Conservation (phyloP, 2,888 invertebrate genomes). For the Oscheius sp. region DNA sequence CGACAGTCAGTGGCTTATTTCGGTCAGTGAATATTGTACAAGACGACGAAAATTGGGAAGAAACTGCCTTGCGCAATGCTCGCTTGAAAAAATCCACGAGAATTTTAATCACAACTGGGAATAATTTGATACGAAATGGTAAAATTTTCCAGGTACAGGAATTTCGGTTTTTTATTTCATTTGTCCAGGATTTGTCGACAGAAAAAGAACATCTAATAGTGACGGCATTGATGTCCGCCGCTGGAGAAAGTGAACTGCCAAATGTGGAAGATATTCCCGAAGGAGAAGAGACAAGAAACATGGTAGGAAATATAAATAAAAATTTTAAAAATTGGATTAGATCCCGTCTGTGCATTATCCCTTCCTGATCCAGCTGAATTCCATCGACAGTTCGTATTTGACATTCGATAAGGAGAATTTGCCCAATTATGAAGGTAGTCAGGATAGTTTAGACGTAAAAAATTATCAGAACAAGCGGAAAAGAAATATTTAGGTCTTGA, state of each 20-base stretch:
- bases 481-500: constrained; percentile 38
- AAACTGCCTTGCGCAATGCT: constrained; percentile 58
- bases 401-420: constrained; percentile 81
- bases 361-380: constrained; percentile 83
- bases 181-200: constrained; percentile 39
- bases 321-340: not conserved
- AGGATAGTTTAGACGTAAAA: constrained; percentile 40
- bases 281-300: constrained; percentile 28
- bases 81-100: constrained; percentile 73
- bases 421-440: constrained; percentile 77
- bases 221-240: constrained; percentile 36
- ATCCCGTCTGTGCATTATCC: constrained; percentile 72
- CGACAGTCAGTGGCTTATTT: constrained; percentile 43
- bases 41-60: constrained; percentile 60
- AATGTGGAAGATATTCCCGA: constrained; percentile 41
- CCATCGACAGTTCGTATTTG: constrained; percentile 75
- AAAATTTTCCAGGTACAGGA: constrained; percentile 78
- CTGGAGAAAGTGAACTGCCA: not conserved
- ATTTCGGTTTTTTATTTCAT: no score
- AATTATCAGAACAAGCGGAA: not conserved
- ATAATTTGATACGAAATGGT: constrained; percentile 83
- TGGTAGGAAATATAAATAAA: not conserved
- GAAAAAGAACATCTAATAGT: constrained; percentile 42
- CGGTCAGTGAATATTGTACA: constrained; percentile 44
- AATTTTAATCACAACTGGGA: constrained; percentile 79